Percentiles rank a stretch among this genome's conserved stretches.
These are phyloP conservation scores for Lepidurus couesii DNA, from an alignment of 1,140 invertebrate genomes.

Conservation along the genomic window DNA sequence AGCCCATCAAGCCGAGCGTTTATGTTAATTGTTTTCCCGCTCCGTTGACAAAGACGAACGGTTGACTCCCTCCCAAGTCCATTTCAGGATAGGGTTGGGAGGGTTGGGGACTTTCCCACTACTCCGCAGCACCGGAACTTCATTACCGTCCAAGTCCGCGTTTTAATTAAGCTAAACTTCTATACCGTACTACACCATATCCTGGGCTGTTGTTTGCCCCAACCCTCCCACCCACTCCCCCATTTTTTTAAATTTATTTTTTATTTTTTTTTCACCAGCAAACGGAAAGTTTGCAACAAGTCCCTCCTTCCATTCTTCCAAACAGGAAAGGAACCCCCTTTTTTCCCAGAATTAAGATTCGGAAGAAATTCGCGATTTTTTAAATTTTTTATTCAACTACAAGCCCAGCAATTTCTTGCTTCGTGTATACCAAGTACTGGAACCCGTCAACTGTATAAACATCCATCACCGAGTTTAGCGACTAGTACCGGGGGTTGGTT, in stretches of 20 bases:
- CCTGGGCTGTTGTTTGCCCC: neutral
- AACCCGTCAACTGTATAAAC: neutral
- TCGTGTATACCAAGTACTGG: slow-evolving; percentile 12
- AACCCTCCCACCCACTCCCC: neutral
- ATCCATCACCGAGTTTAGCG: neutral
- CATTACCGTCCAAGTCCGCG: slow-evolving; percentile 7
- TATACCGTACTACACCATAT: neutral
- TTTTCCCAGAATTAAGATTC: neutral
- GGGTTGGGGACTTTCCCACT: neutral
- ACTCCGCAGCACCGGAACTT: slow-evolving; percentile 3
- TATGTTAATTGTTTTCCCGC: slow-evolving; percentile 22
- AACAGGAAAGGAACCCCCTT: neutral
- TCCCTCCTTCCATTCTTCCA: neutral
- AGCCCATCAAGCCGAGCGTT: slow-evolving; percentile 20
- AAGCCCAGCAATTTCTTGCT: neutral
- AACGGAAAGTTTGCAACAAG: slow-evolving; percentile 1
- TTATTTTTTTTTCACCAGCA: neutral
- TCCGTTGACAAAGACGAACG: slow-evolving; percentile 21
- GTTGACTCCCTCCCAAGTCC: slow-evolving; percentile 16
- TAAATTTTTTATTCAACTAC: neutral
- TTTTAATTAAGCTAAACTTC: slow-evolving; percentile 19
- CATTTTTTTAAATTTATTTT: neutral
- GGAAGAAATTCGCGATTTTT: neutral
- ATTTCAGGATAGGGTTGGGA: neutral
- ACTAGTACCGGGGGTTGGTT: neutral